A percentile compares a stretch with the other conserved stretches of the same genome.
Conservation (phyloP, 1,140 invertebrate species). For the Habropoda laboriosa region DNA sequence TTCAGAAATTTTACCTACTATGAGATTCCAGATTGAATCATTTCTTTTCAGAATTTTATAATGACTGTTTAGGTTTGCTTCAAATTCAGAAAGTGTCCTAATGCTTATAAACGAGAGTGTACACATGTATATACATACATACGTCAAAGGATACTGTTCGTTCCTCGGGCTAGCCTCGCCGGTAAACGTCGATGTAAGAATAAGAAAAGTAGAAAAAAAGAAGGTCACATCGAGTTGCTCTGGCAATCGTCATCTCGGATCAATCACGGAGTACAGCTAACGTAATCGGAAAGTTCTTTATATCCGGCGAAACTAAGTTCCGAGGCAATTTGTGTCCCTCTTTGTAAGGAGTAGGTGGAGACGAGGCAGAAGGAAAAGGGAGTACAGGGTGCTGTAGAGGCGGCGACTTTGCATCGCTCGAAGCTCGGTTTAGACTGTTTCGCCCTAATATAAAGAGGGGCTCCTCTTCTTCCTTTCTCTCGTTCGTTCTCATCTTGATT, state of each 20-base stretch:
- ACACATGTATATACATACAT: too few relatives aligned
- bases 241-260: conserved; percentile 77
- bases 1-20: too few relatives aligned
- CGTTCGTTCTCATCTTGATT: conserved; percentile 68
- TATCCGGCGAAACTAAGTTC: conserved; percentile 80
- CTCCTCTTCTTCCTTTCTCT: conserved; percentile 61
- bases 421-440: conserved; percentile 69
- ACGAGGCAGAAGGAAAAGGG: conserved; percentile 45
- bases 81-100: too few relatives aligned
- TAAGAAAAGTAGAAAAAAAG: conserved; percentile 27
- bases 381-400: conserved; percentile 49
- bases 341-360: conserved; percentile 77
- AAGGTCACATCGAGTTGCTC: conserved; percentile 68
- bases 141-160: too few relatives aligned
- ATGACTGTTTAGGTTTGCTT: too few relatives aligned
- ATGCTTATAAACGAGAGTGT: too few relatives aligned
- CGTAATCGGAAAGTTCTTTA: conserved; percentile 80
- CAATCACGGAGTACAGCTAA: conserved; percentile 78
- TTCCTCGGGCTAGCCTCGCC: not conserved
- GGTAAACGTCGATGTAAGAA: conserved; percentile 1
- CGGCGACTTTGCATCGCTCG: conserved; percentile 77
- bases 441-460: conserved; percentile 65
- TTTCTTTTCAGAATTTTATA: too few relatives aligned
- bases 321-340: conserved; percentile 81
- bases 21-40: too few relatives aligned